These are phyloP conservation scores for Pungitius pungitius DNA, from an alignment of 2,113 vertebrate species.

Conservation along the genomic window DNA sequence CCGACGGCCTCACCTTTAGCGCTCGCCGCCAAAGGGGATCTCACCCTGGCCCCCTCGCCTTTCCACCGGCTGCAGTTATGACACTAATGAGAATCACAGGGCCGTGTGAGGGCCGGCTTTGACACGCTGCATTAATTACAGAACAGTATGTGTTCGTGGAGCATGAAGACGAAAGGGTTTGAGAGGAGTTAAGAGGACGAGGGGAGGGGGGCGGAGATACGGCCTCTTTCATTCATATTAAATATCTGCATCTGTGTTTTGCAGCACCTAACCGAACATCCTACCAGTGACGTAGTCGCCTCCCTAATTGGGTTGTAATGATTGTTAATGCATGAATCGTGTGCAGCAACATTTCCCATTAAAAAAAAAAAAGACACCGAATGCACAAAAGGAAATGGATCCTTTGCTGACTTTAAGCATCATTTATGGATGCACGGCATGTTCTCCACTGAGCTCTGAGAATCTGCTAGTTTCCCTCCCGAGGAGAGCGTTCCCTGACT, in stretches of 20 bases:
- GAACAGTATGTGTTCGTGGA: conserved; percentile 66
- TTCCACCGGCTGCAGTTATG: conserved; percentile 69
- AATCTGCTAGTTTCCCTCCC: conserved; percentile 27
- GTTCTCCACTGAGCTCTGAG: neutral
- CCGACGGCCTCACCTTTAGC: conserved; percentile 56
- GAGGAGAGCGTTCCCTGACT: conserved; percentile 46
- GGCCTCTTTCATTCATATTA: conserved; percentile 75
- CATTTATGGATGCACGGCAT: conserved; percentile 20
- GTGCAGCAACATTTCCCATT: conserved; percentile 32
- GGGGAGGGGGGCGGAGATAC: conserved; percentile 41
- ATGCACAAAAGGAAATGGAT: neutral
- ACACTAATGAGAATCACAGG: conserved; percentile 76
- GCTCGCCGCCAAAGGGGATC: conserved; percentile 30
- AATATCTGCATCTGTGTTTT: conserved; percentile 71
- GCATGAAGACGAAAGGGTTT: conserved; percentile 67
- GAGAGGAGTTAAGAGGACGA: conserved; percentile 62
- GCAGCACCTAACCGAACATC: conserved; percentile 57
- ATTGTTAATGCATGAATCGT: conserved; percentile 68
- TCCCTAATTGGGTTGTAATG: conserved; percentile 62
- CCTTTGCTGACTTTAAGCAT: neutral
- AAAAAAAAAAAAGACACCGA: neutral
- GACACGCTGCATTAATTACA: conserved; percentile 74
- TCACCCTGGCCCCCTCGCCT: conserved; percentile 29
- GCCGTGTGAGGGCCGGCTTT: conserved; percentile 62
- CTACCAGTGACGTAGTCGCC: conserved; percentile 52